Percentiles rank a stretch among this genome's conserved stretches.
These are phyloP conservation scores for Gymnothorax javanicus DNA, from an alignment of 2,797 vertebrate species.

Conservation along the genomic window DNA sequence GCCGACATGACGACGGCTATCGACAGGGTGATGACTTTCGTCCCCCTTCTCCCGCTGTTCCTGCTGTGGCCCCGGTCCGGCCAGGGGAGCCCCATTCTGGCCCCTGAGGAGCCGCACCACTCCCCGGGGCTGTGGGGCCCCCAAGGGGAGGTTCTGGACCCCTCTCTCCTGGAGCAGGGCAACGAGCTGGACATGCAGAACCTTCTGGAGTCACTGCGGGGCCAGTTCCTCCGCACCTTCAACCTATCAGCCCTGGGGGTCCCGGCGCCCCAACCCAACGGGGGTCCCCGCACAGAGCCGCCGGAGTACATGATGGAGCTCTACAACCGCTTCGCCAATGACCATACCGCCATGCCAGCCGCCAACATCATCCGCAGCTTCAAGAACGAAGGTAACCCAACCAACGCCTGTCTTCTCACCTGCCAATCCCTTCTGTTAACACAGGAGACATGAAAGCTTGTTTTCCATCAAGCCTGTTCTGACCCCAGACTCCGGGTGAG, in stretches of 20 bases:
- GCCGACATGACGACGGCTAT: constrained; percentile 76
- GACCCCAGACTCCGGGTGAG: too few relatives aligned
- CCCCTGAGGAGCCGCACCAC: constrained; percentile 67
- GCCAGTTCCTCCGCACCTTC: constrained; percentile 86
- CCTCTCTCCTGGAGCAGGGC: constrained; percentile 81
- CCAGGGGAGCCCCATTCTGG: constrained; percentile 81
- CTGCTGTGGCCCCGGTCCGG: constrained; percentile 58
- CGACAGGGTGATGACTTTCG: constrained; percentile 63
- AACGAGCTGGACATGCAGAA: constrained; percentile 79
- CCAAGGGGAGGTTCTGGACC: constrained; percentile 81
- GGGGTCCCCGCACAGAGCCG: constrained; percentile 78
- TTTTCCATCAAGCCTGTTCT: not conserved
- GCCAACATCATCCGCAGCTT: constrained; percentile 97
- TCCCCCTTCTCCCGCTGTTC: constrained; percentile 67
- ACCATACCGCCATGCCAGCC: constrained; percentile 87
- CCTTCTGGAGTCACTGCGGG: constrained; percentile 84
- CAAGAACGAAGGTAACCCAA: constrained; percentile 89
- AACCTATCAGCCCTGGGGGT: constrained; percentile 87
- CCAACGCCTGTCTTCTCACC: not conserved
- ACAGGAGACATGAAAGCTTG: too few relatives aligned
- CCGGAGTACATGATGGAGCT: constrained; percentile 98
- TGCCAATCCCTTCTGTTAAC: too few relatives aligned
- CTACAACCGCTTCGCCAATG: constrained; percentile 93
- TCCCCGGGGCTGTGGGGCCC: constrained; percentile 76
- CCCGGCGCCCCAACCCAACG: constrained; percentile 59